Evolutionary conservation across 2,113 vertebrate species (phyloP).

Genomic region (Varanus salvator): DNA sequence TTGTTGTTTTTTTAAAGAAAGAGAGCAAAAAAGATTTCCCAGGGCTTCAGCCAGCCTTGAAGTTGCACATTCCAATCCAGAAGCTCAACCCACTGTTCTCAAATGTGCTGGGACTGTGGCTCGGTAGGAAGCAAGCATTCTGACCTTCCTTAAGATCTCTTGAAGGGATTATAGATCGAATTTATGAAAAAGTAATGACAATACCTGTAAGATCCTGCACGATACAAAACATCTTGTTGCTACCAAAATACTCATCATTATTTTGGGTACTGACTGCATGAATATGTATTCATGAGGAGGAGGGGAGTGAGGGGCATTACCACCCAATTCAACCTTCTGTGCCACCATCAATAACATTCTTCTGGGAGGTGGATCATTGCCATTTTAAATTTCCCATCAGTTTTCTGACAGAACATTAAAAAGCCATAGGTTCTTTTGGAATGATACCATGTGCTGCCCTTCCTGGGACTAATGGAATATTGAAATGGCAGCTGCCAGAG

Average conservation of each 20-base stretch:
- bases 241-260: not conserved
- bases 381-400: not conserved
- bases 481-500: not conserved
- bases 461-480: not conserved
- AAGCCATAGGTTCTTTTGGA: not conserved
- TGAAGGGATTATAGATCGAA: not conserved
- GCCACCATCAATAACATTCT: too few species aligned
- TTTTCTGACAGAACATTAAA: not conserved
- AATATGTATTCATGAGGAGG: too few species aligned
- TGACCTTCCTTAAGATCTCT: not conserved
- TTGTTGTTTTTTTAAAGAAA: not conserved
- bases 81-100: not conserved
- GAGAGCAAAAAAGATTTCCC: not conserved
- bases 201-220: too few species aligned
- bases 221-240: not conserved
- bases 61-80: not conserved
- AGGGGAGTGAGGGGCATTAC: too few species aligned
- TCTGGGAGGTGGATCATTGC: not conserved
- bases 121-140: not conserved
- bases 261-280: not conserved
- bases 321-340: too few species aligned
- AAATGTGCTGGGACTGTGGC: not conserved
- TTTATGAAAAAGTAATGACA: not conserved
- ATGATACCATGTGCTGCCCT: not conserved
- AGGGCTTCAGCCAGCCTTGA: not conserved